Conservation (phyloP, 1,140 invertebrate genomes). For the Lepeophtheirus salmonis region DNA sequence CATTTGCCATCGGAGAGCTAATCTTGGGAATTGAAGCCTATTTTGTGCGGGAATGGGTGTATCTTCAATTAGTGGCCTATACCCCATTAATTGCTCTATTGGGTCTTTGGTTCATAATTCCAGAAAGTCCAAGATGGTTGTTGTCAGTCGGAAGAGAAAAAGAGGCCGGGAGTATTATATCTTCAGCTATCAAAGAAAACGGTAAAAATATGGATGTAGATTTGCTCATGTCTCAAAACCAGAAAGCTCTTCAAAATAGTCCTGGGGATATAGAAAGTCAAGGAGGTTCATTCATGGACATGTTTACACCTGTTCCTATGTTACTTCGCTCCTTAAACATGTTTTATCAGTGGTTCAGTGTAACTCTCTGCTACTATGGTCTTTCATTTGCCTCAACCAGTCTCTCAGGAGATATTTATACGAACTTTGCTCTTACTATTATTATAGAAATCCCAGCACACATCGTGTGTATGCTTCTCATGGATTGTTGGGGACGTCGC, state of each 20-base stretch:
- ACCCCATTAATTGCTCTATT: background rate
- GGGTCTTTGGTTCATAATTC: conserved; percentile 22
- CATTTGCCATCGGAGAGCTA: background rate
- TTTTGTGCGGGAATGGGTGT: background rate
- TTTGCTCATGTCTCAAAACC: background rate
- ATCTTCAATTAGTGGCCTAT: background rate
- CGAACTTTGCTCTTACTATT: conserved; percentile 19
- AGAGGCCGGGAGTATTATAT: conserved; percentile 24
- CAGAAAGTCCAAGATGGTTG: conserved; percentile 32
- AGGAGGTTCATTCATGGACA: conserved; percentile 11
- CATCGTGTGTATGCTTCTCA: conserved; percentile 14
- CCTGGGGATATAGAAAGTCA: background rate
- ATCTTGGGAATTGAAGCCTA: background rate
- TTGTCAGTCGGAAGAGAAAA: conserved; percentile 25
- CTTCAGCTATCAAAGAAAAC: background rate
- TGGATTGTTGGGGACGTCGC: conserved; percentile 17
- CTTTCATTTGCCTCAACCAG: conserved; percentile 15
- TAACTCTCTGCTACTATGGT: conserved; percentile 19
- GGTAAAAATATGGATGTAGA: conserved; percentile 14
- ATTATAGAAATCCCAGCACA: conserved; percentile 19
- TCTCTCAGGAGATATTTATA: conserved; percentile 10
- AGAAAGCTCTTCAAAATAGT: background rate
- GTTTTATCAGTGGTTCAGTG: conserved; percentile 19
- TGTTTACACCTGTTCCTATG: conserved; percentile 13
- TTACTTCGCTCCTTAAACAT: conserved; percentile 12